Evolutionary conservation across 2,888 invertebrate genomes (phyloP).

Genomic region (Drosophila prolongata): DNA sequence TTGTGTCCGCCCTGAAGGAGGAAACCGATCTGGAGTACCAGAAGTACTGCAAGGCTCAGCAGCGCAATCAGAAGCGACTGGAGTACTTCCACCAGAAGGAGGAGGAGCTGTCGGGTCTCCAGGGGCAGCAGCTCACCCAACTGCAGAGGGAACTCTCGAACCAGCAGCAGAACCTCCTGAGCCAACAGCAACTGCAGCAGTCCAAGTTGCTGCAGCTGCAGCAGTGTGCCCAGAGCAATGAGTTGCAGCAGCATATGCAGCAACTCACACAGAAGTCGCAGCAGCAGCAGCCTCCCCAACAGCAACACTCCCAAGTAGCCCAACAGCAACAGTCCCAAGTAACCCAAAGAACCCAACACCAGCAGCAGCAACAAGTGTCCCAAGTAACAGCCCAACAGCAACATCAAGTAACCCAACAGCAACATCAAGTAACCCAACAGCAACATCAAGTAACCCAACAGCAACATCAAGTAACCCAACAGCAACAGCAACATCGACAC

Average conservation of each 20-base stretch:
- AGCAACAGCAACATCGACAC: conserved; percentile 38
- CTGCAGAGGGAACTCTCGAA: conserved; percentile 44
- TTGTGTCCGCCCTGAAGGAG: conserved; percentile 58
- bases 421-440: conserved; percentile 9
- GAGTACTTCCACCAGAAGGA: conserved; percentile 82
- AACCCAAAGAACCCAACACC: conserved; percentile 5
- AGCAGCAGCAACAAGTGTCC: conserved; percentile 17
- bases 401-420: conserved; percentile 2
- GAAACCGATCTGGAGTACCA: conserved; percentile 75
- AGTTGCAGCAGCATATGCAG: conserved; percentile 34
- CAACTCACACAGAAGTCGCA: conserved; percentile 26
- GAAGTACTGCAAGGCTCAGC: conserved; percentile 78
- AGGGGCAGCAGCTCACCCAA: conserved; percentile 47
- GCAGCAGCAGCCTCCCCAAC: neutral
- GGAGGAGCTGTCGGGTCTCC: conserved; percentile 73
- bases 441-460: conserved; percentile 9
- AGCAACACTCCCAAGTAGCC: conserved; percentile 20
- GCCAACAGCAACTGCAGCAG: conserved; percentile 48
- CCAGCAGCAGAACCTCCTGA: conserved; percentile 28
- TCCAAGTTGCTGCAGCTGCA: conserved; percentile 33
- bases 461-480: conserved; percentile 12
- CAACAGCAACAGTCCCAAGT: conserved; percentile 23
- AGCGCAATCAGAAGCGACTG: conserved; percentile 81
- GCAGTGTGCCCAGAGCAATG: conserved; percentile 21
- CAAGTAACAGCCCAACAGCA: conserved; percentile 3